These are phyloP conservation scores for Urocyon cinereoargenteus DNA, from an alignment of 2,797 vertebrate genomes.

Conservation along the genomic window DNA sequence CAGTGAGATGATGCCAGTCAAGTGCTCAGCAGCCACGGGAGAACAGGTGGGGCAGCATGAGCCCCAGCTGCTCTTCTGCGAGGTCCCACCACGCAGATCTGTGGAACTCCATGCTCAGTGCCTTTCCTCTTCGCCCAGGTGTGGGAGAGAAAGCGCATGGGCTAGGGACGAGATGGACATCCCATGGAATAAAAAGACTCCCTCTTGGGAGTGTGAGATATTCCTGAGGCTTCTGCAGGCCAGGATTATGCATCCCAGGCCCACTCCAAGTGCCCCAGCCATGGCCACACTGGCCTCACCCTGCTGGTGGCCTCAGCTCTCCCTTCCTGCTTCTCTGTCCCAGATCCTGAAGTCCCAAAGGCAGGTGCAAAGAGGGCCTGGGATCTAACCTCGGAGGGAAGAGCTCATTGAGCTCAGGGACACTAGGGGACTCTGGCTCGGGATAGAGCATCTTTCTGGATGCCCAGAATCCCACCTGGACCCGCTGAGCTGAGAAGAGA, in stretches of 20 bases:
- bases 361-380: background rate
- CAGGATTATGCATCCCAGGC: background rate
- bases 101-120: background rate
- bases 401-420: background rate
- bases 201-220: background rate
- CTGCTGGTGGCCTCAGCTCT: background rate
- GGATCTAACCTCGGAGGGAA: background rate
- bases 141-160: background rate
- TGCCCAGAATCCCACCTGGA: background rate
- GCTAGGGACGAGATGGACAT: background rate
- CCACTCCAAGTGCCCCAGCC: background rate
- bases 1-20: background rate
- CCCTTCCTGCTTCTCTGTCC: background rate
- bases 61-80: background rate
- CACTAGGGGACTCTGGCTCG: background rate
- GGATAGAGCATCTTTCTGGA: background rate
- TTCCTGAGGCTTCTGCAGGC: background rate
- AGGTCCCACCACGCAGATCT: background rate
- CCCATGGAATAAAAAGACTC: background rate
- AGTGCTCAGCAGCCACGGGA: background rate
- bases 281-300: background rate
- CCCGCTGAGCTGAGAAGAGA: background rate
- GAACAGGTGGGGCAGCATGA: accelerated
- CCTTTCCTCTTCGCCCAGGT: background rate
- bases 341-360: background rate